Base-by-base conservation (phyloP, 2,888 invertebrate genomes). In the Lagria hirta region DNA sequence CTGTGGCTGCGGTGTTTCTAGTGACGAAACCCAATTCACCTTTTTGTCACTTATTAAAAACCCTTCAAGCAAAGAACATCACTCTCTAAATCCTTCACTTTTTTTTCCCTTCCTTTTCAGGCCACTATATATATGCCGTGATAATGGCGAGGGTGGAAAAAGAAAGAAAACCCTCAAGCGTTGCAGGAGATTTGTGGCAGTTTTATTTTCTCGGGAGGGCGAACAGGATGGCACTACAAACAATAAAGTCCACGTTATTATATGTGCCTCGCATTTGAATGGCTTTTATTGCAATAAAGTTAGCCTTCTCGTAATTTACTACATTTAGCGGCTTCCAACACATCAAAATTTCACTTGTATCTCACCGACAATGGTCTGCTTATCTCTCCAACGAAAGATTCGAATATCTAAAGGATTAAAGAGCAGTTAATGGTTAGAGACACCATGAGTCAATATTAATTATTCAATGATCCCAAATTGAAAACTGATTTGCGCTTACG, bases 401-500 rank as follows among this genome's bases (percentile, higher is more conserved):
- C 51, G 59, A 61, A 58, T 61, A 59, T 49, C 42, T 27, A 30
- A 30, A 38, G 48, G 42, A 58, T 57, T 60, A 60, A 51, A 58
- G 54, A 56, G 56, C 57, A 49, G 54, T 52, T 60, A 61, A 58
- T 57, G 53, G 59, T 52, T 45, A 47, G 53, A 58, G 61, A 61
- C 58, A 60, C 54, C 52, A 57, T 49, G 58, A 66, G 62, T 61
- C 65, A 60, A 64, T 65, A 66, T 66, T 65, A 67, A 67, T 68
- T 66, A 68, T 66, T 62, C 64, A 62, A 63, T 64, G 64, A 64
- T 61, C 64, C 57, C 61, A 62, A 65, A 66, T 66, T 65, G 65
- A 65, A 67, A 66, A 66, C 58, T 66, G 60, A 64, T 66, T 65
- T 65, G 61, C 56, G 59, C 60, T 52, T 57, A 58, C 56, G 61